Base-by-base conservation (phyloP, 2,888 invertebrate genomes). In the Drosophila vallismaia region DNA sequence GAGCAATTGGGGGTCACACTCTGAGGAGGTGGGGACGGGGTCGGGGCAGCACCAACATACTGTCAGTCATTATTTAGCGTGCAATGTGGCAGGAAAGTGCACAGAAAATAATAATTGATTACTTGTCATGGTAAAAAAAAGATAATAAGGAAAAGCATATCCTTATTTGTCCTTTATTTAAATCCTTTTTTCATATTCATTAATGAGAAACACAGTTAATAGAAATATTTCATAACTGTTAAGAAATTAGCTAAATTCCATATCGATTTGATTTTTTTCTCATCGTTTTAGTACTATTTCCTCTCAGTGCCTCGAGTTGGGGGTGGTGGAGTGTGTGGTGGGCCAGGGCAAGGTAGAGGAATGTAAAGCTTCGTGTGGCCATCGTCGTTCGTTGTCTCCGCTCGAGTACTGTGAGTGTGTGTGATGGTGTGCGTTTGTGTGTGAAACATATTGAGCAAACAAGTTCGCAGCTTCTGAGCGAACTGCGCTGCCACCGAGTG, bases 391-490 rank as follows among this genome's bases (percentile, higher is more conserved):
- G 55, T 67, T 71, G 78, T 70, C 83, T 40, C 46, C 57, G 58
- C 60, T 66, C 36, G 26, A 59, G 33, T 44, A 52, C 10, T 45
- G 57, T 62, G 14, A 33, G 58, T 9, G 6, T 58, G 59, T 33
- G 52, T 51, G 53, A 53, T 55, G 71, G 62, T 71, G 64, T 68
- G 69, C 69, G 67, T 73, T 70, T 79, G 76, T 87, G 57, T 79
- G 74, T 78, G 73, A 86, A 87, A 83, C 87, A 86, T 89, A 88
- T 89, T 89, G 86, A 89, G 89, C 89, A 89, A 88, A 89, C 89
- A 89, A 88, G 90, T 89, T 88, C 88, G 83, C 88, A 88, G 89
- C 84, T 83, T 87, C 88, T 88, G 83, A 85, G 72, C 79, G 71
- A 56, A 26, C 60, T 38, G 62, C 72, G 67, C 59, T 72, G 72